Conservation (phyloP, 1,140 invertebrate species). For the Tachypleus tridentatus region DNA sequence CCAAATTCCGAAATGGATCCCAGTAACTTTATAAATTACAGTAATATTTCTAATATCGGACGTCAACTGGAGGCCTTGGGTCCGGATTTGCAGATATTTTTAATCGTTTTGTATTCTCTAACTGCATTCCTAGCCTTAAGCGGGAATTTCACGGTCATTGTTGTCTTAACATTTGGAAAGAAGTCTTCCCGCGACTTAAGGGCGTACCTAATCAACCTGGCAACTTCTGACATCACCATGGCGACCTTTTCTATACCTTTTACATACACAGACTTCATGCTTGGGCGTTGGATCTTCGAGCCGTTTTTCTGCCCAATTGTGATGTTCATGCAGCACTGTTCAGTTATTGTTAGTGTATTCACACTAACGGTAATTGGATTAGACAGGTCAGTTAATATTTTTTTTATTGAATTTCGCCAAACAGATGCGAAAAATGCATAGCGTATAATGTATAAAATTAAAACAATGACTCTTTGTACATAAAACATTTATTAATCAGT, state of each 20-base stretch:
- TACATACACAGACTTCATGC: conserved; percentile 37
- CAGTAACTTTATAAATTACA: too few relatives aligned
- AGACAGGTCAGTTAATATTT: conserved; percentile 31
- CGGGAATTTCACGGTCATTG: conserved; percentile 33
- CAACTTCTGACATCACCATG: conserved; percentile 36
- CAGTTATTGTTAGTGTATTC: conserved; percentile 36
- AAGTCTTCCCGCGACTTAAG: conserved; percentile 31
- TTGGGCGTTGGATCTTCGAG: conserved; percentile 35
- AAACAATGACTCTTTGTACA: too few relatives aligned
- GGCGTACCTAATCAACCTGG: conserved; percentile 36
- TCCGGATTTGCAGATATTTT: conserved; percentile 27
- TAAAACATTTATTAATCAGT: too few relatives aligned
- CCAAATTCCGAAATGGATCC: too few relatives aligned
- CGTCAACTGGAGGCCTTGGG: conserved; percentile 15
- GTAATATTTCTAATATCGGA: too few relatives aligned
- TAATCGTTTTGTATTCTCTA: conserved; percentile 32
- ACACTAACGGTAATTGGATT: conserved; percentile 36
- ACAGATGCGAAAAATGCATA: too few relatives aligned
- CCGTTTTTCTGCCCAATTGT: conserved; percentile 35
- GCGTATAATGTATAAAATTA: too few relatives aligned
- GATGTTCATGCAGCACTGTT: conserved; percentile 34
- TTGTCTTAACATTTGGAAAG: conserved; percentile 31
- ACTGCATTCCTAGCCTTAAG: conserved; percentile 31
- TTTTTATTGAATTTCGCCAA: background rate
- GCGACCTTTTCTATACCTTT: conserved; percentile 38